Evolutionary conservation across 1,140 invertebrate species (phyloP).

Genomic region (Zaprionus lachaisei): DNA sequence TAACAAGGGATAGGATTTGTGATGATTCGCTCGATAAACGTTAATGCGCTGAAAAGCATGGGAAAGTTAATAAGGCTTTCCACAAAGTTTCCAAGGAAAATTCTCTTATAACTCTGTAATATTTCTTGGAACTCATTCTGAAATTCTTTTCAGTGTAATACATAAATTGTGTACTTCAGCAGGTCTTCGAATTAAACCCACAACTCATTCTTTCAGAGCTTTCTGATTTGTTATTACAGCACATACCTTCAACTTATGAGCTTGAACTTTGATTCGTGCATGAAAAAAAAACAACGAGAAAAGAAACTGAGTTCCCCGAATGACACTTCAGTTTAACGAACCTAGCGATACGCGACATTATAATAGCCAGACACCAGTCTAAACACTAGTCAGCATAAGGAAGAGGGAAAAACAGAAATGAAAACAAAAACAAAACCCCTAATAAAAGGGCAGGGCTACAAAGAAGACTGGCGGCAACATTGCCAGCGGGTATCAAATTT

Average conservation of each 20-base stretch:
- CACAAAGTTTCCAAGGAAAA: not conserved
- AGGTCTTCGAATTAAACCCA: conserved; percentile 7
- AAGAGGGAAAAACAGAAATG: not conserved
- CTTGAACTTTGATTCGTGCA: conserved; percentile 62
- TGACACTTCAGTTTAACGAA: conserved; percentile 80
- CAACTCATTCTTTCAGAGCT: conserved; percentile 52
- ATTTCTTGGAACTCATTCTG: not conserved
- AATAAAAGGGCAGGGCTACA: conserved; percentile 34
- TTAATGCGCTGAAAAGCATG: not conserved
- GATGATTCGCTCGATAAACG: not conserved
- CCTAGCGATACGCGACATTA: conserved; percentile 55
- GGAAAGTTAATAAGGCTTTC: not conserved
- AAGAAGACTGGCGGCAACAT: conserved; percentile 11
- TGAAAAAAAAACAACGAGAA: conserved; percentile 39
- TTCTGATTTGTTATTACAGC: conserved; percentile 63
- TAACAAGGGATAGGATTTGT: conserved; percentile 11
- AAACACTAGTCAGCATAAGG: conserved; percentile 32
- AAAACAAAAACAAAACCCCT: conserved; percentile 13
- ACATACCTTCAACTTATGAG: conserved; percentile 47
- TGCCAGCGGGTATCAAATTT: not conserved
- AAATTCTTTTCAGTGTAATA: conserved; percentile 35
- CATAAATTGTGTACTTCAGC: conserved; percentile 2
- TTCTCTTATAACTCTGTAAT: not conserved
- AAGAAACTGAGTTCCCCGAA: conserved; percentile 58
- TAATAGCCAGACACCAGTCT: conserved; percentile 35